phyloP scores from a whole-genome alignment of 2,888 invertebrate species.

The Empis stercorea region DNA sequence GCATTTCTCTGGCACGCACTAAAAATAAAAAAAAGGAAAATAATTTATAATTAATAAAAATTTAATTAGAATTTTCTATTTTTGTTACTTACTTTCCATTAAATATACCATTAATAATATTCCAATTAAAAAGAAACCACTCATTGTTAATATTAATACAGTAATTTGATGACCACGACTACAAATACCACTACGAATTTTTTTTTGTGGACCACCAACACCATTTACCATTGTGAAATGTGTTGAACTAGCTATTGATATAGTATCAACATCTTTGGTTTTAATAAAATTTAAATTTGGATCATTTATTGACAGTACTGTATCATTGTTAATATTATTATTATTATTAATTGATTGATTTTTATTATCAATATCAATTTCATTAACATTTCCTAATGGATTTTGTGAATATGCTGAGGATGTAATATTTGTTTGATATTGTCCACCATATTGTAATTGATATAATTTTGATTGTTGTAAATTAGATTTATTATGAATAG shows the following conservation, averaged over 20 bases:
- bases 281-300: slow-evolving; percentile 30
- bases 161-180: slow-evolving; percentile 66
- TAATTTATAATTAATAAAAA: slow-evolving; percentile 2
- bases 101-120: slow-evolving; percentile 69
- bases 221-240: slow-evolving; percentile 80
- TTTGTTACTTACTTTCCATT: slow-evolving; percentile 61
- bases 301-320: slow-evolving; percentile 29
- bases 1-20: slow-evolving; percentile 42
- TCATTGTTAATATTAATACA: slow-evolving; percentile 70
- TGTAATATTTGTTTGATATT: slow-evolving; percentile 13
- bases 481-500: slow-evolving; percentile 36
- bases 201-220: slow-evolving; percentile 47
- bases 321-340: slow-evolving; percentile 18
- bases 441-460: slow-evolving; percentile 9
- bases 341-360: slow-evolving; percentile 4
- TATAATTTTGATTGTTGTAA: slow-evolving; percentile 18
- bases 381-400: not conserved
- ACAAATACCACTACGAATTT: slow-evolving; percentile 57
- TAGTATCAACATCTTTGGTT: slow-evolving; percentile 48
- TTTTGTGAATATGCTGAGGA: not conserved
- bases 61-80: not conserved
- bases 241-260: slow-evolving; percentile 71
- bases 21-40: slow-evolving; percentile 26
- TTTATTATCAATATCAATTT: not conserved
- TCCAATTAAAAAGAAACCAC: slow-evolving; percentile 65